Percentiles rank a stretch among this genome's conserved stretches.
These are phyloP conservation scores for Philonicus albiceps DNA, from an alignment of 2,888 invertebrate genomes.

Conservation along the genomic window DNA sequence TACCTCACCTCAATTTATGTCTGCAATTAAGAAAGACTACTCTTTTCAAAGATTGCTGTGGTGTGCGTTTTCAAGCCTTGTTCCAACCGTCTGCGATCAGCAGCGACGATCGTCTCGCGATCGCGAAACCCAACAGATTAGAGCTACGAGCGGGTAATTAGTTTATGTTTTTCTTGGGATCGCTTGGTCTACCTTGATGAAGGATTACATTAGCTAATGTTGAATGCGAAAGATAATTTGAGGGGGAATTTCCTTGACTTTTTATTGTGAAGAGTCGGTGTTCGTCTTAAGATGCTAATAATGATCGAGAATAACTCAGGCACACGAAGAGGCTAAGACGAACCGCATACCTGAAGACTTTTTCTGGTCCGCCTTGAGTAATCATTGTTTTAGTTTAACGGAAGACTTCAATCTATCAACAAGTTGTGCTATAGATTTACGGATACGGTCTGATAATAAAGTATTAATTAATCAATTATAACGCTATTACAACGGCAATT, in stretches of 20 bases:
- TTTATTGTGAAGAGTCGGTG: not conserved
- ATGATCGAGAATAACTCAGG: not conserved
- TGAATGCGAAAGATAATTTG: not conserved
- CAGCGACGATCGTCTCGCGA: not conserved
- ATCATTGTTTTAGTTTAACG: not conserved
- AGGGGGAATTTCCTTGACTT: not conserved
- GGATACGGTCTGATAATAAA: not conserved
- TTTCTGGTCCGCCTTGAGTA: not conserved
- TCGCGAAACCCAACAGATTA: not conserved
- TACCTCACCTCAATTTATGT: not conserved
- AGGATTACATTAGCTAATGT: not conserved
- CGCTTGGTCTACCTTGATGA: not conserved
- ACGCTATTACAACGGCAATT: not conserved
- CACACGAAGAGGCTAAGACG: not conserved
- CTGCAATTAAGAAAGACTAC: not conserved
- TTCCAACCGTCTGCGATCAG: not conserved
- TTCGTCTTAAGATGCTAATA: not conserved
- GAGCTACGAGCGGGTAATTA: not conserved
- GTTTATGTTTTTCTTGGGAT: not conserved
- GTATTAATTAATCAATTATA: not conserved
- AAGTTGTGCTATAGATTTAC: not conserved
- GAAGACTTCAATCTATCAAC: not conserved
- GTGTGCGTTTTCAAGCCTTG: not conserved
- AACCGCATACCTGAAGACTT: not conserved
- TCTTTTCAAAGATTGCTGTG: not conserved